Evolutionary conservation across 1,140 invertebrate genomes (phyloP), one percentile per base, ranked within the genome.

Genomic region (Lordiphosa collinella): DNA sequence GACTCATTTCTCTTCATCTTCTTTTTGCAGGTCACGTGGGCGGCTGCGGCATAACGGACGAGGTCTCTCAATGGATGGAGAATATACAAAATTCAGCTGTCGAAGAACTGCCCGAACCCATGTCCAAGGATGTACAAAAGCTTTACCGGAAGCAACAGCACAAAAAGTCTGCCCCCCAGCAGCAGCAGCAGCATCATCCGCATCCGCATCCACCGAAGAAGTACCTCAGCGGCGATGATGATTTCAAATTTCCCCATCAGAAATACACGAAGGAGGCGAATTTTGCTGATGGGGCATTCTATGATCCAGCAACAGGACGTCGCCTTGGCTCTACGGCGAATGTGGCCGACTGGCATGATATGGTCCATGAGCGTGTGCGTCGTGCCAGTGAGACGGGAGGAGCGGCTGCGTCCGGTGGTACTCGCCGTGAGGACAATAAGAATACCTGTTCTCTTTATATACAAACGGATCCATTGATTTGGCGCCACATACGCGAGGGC

Each of bases 391-490:
- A 69, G 36, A 40, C 46, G 89, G 43, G 64, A 91, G 11, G 59
- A 25, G 10, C 52, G 8, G 90, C 88, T 92, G 88, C 71, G 32
- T 91, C 91, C 32, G 90, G 41, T 25, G 91, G 58, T 51, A 62
- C 78, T 5, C 90, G 91, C 44, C 93, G 92, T 61, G 93, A 93
- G 70, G 93, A 94, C 74, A 93, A 94, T 82, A 93, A 92, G 60
- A 96, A 96, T 88, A 96, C 95, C 18, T 99, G 97, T 89, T 97
- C 96, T 25, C 92, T 99, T 10, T 99, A 97, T 89, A 97, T 99
- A 88, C 97, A 99, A 90, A 98, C 98, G 8, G 98, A 99, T 92
- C 97, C 98, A 59, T 93, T 98, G 55, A 95, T 99, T 84, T 99
- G 97, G 96, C 93, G 94, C 74, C 96, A 98, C 87, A 96, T 98